Evolutionary conservation across 2,113 vertebrate species (phyloP).

Genomic region (Butastur rufipennis): DNA sequence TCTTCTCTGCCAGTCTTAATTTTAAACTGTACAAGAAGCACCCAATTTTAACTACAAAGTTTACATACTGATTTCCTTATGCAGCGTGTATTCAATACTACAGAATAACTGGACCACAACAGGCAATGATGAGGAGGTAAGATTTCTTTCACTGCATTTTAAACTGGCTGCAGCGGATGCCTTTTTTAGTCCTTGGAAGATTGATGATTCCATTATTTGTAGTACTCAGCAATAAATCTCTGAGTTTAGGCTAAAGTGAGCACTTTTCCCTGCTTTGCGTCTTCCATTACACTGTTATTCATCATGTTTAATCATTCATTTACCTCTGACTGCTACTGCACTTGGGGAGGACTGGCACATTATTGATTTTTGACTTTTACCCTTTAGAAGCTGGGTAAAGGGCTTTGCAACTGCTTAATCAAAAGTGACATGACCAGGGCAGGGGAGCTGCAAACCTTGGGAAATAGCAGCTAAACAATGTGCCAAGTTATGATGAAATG

Average conservation of each 20-base stretch:
- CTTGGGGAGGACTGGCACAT: constrained; percentile 28
- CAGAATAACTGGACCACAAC: not conserved
- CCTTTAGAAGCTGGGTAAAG: constrained; percentile 48
- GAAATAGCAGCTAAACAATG: constrained; percentile 55
- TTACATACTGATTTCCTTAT: not conserved
- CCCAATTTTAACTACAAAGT: not conserved
- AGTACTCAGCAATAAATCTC: constrained; percentile 71
- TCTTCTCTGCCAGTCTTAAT: not conserved
- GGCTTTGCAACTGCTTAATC: constrained; percentile 58
- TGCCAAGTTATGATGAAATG: constrained; percentile 62
- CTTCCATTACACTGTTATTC: constrained; percentile 72
- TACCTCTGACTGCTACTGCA: constrained; percentile 52
- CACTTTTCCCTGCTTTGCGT: constrained; percentile 55
- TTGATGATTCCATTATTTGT: constrained; percentile 78
- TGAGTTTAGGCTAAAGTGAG: constrained; percentile 65
- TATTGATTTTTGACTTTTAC: constrained; percentile 62
- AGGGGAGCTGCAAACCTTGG: constrained; percentile 30
- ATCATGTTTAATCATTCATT: constrained; percentile 76
- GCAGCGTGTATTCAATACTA: not conserved
- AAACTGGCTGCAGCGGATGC: not conserved
- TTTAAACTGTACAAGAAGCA: not conserved
- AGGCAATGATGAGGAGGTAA: not conserved
- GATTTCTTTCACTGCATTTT: constrained; percentile 29
- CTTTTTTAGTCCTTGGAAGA: constrained; percentile 67
- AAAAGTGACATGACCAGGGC: constrained; percentile 28